Conservation (phyloP, 2,888 invertebrate genomes). For the Pammene aurita region DNA sequence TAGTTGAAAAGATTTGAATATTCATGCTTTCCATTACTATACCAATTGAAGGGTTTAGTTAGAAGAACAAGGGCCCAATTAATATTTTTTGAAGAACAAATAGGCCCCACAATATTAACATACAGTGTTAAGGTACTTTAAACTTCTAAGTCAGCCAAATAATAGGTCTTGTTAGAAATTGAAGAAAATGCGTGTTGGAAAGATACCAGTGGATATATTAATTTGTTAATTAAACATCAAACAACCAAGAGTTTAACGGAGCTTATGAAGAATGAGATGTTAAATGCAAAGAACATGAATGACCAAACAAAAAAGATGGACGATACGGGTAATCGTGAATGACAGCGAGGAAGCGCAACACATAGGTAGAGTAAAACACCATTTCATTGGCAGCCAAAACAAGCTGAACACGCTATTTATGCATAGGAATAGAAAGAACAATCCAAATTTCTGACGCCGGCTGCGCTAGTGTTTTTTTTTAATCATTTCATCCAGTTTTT, state of each 20-base stretch:
- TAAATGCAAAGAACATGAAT: constrained; percentile 10
- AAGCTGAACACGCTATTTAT: neutral
- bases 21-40: neutral
- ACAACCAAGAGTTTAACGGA: neutral
- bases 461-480: no score
- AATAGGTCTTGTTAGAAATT: constrained; percentile 1
- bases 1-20: neutral
- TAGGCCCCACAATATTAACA: neutral
- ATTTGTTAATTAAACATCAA: constrained; percentile 3
- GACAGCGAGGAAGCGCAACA: neutral
- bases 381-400: neutral
- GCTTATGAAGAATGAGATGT: neutral
- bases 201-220: neutral
- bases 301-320: constrained; percentile 5
- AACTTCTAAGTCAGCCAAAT: neutral
- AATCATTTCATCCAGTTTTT: no score
- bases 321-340: constrained; percentile 3
- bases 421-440: no score
- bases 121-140: neutral
- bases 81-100: neutral
- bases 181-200: neutral
- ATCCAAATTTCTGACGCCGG: no score
- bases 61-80: neutral
- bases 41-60: neutral
- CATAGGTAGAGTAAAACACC: constrained; percentile 1